Percentiles rank a stretch among this genome's conserved stretches.
phyloP scores from a whole-genome alignment of 1,140 invertebrate species.

The Teleogryllus occipitalis region DNA sequence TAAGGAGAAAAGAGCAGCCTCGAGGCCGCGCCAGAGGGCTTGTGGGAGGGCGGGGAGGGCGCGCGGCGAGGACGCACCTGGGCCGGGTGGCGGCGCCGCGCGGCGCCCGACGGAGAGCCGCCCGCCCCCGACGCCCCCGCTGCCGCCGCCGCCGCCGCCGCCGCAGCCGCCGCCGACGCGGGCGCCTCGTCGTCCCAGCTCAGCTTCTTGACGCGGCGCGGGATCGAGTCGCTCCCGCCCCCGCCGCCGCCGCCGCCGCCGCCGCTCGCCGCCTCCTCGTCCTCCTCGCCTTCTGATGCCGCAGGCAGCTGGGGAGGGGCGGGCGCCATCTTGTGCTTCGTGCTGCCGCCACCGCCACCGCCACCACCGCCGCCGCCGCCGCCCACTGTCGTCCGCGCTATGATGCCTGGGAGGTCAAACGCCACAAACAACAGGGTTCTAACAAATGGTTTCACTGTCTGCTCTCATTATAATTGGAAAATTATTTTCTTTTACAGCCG shows the following conservation, averaged over 20 bases:
- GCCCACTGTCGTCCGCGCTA: slow-evolving; percentile 23
- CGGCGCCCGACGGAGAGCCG: neutral
- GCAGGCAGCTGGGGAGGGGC: slow-evolving; percentile 34
- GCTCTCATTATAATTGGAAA: slow-evolving; percentile 23
- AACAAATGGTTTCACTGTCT: slow-evolving; percentile 24
- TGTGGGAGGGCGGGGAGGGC: too few species aligned
- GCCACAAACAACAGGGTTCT: too few species aligned
- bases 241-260: neutral
- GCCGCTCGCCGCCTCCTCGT: neutral
- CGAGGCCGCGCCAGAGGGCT: too few species aligned
- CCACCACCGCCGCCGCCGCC: neutral
- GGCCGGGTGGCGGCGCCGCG: neutral
- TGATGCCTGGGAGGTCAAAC: slow-evolving; percentile 27
- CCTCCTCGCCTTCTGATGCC: too few species aligned
- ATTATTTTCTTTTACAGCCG: too few species aligned
- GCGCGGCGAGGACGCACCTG: neutral
- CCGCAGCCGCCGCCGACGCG: neutral
- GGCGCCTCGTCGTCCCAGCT: slow-evolving; percentile 59
- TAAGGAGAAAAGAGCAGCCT: too few species aligned
- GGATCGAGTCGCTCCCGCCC: slow-evolving; percentile 49
- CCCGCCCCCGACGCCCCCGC: neutral
- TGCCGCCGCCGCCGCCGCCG: neutral
- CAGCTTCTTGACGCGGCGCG: slow-evolving; percentile 58
- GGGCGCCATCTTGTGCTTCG: slow-evolving; percentile 40
- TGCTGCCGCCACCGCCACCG: slow-evolving; percentile 21